These are phyloP conservation scores for Heliconius hortense DNA, from an alignment of 2,888 invertebrate species.

Conservation along the genomic window DNA sequence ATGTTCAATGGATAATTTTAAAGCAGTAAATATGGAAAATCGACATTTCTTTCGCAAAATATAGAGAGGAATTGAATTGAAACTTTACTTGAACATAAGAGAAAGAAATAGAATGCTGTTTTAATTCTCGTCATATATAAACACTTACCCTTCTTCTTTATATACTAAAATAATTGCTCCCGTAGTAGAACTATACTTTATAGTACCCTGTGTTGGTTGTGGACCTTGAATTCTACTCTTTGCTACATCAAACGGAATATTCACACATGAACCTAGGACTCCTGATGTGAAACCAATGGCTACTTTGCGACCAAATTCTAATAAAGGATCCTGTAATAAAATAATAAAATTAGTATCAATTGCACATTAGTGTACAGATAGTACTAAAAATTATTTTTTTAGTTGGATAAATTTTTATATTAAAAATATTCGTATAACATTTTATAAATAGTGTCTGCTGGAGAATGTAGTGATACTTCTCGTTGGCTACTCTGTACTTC, in stretches of 20 bases:
- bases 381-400: no score
- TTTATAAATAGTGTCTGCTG: no score
- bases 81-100: no score
- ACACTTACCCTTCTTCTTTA: slow-evolving; percentile 91
- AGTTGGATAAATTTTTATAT: no score
- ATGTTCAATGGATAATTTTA: slow-evolving; percentile 19
- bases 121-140: not conserved
- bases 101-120: no score
- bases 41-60: not conserved
- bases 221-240: slow-evolving; percentile 98
- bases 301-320: slow-evolving; percentile 89
- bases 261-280: slow-evolving; percentile 91
- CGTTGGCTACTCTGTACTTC: no score
- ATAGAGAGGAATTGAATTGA: no score
- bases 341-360: not conserved
- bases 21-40: slow-evolving; percentile 13
- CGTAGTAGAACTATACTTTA: slow-evolving; percentile 90
- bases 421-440: no score
- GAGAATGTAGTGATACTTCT: no score
- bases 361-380: no score
- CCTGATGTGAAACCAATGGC: slow-evolving; percentile 94
- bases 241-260: slow-evolving; percentile 98
- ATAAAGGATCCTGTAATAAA: slow-evolving; percentile 80
- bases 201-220: slow-evolving; percentile 86
- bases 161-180: slow-evolving; percentile 88